Base-by-base conservation (phyloP, 2,113 vertebrate species). In the Anarhynchus alexandrinus region DNA sequence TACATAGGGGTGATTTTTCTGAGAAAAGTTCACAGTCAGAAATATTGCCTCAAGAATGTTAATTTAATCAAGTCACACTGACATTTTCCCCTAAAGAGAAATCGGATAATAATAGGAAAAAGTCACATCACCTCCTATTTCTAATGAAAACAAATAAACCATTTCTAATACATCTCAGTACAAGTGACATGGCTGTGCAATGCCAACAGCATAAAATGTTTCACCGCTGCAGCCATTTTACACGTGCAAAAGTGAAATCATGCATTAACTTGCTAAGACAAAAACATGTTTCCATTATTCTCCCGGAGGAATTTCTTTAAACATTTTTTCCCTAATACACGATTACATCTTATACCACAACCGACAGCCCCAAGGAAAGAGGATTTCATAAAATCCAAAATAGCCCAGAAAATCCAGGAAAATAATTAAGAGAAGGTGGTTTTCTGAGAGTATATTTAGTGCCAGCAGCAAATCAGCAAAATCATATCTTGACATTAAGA, bases 61-160 rank as follows among this genome's bases (percentile, higher is more conserved):
- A 96, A 96, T 96, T 96, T 77, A 94, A 96, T 97, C 74, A 96
- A 88, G 42, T 93, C 96, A 96, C 40, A 21, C 34, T 96, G 96
- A 86, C 90, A 73, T 94, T 73, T 93, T 77, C 42, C 66, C 87
- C 67, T 77, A 38, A 61, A 80, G 87, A 96, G 25, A 80, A 93
- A 73, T 80, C 49, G 76, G 70, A 88, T 25, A 82, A 71, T 88
- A 88, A 80, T 29, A 95, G 54, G 59, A 34, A 52, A 84, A 89
- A 95, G 83, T 74, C 94, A 93, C 69, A 84, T 79, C 77, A 85
- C n/a, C 40, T 86, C 30, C 5, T 45, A 58, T 70, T 87, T 73
- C 81, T 49, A 80, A 93, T 23, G 54, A 70, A 92, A 96, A 82
- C 17, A 88, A 90, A 76, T 16, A 69, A 74, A 61, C 5, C 23